Conservation (phyloP, 37 sponge, comb jelly and placozoan species). For the Chondrosia reniformis region DNA sequence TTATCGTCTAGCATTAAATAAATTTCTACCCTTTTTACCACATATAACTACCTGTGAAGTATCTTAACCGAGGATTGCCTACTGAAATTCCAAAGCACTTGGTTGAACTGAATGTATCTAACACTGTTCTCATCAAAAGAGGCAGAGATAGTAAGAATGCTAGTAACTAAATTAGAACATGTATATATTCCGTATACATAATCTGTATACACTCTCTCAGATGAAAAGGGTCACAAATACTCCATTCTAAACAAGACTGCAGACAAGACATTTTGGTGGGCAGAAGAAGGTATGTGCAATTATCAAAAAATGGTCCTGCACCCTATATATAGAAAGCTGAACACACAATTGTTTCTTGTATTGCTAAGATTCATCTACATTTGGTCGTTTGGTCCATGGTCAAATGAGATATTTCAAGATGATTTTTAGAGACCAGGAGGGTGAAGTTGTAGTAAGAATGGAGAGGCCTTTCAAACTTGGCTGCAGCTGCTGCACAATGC, state of each 20-base stretch:
- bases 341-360: neutral
- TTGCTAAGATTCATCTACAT: neutral
- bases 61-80: constrained; percentile 14
- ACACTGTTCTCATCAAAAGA: constrained; percentile 6
- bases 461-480: neutral
- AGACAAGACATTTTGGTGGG: constrained; percentile 14
- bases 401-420: neutral
- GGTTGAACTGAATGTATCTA: neutral
- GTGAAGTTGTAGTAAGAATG: neutral
- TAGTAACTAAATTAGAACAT: neutral
- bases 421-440: neutral
- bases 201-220: neutral
- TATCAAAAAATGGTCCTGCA: neutral
- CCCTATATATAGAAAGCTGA: neutral
- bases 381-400: neutral
- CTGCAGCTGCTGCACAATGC: constrained; percentile 22
- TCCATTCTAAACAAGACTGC: constrained; percentile 6
- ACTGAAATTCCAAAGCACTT: constrained; percentile 10
- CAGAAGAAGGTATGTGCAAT: neutral
- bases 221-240: neutral
- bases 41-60: too few species aligned
- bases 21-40: too few species aligned
- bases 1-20: too few species aligned
- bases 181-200: too few species aligned
- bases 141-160: neutral